phyloP scores from a whole-genome alignment of 2,888 invertebrate genomes.

The Sericinus montela region DNA sequence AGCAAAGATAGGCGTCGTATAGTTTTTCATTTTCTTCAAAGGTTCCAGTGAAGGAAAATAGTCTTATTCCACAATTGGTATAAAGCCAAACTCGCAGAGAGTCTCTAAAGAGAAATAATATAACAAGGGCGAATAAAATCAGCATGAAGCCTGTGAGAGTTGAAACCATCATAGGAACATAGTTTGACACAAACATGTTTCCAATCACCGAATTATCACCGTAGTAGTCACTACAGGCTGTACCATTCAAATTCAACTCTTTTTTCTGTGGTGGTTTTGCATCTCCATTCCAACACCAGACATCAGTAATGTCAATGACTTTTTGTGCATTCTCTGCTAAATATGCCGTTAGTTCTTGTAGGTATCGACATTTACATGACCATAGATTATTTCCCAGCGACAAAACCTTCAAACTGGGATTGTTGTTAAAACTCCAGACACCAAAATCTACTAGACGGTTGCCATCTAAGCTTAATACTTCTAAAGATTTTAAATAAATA shows the following conservation, averaged over 20 bases:
- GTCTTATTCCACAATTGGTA: conserved; percentile 90
- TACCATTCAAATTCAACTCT: conserved; percentile 90
- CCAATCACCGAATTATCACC: conserved; percentile 90
- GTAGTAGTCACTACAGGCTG: conserved; percentile 92
- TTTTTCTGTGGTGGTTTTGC: conserved; percentile 86
- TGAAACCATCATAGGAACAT: conserved; percentile 90
- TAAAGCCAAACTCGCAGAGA: conserved; percentile 93
- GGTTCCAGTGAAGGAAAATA: conserved; percentile 85
- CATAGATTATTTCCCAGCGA: conserved; percentile 91
- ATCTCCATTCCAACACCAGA: conserved; percentile 90
- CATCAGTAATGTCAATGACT: conserved; percentile 87
- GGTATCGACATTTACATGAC: conserved; percentile 94
- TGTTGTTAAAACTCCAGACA: conserved; percentile 86
- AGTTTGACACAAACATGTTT: conserved; percentile 89
- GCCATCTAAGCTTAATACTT: conserved; percentile 89
- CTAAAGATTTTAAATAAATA: conserved; percentile 86
- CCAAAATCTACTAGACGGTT: conserved; percentile 90
- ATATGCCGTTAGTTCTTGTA: conserved; percentile 90
- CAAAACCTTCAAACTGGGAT: conserved; percentile 85
- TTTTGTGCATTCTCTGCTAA: conserved; percentile 89
- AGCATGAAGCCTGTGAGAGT: conserved; percentile 88
- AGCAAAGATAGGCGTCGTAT: conserved; percentile 95
- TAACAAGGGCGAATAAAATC: conserved; percentile 85
- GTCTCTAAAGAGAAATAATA: conserved; percentile 91
- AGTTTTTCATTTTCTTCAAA: conserved; percentile 90